Base-by-base conservation (phyloP, 1,140 invertebrate species). In the Drosophila subpulchrella region DNA sequence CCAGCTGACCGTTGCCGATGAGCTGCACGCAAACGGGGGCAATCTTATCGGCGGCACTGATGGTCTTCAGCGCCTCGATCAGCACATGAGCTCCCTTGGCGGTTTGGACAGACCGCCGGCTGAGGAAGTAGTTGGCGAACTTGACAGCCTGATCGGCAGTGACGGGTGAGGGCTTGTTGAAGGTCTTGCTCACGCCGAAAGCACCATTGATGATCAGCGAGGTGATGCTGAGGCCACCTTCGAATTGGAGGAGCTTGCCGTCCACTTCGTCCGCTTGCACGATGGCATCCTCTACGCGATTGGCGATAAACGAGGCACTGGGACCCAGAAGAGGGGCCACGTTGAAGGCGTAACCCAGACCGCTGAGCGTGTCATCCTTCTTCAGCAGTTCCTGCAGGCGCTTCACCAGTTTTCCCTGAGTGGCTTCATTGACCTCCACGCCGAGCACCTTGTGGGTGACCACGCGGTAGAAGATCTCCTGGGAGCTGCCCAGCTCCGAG, bases 191-290 rank as follows among this genome's bases (percentile, higher is more conserved):
- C 4, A 98, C 93, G 88, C 95, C 96, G 78, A 95, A 95, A 0
- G 94, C 93, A 51, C 93, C 93, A 20, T 93, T 92, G 0, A 94
- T 91, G 30, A 94, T 77, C 30, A 93, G 59, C 0, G 94, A 93
- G 0, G 94, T 94, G 51, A 93, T 93, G n/a, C 94, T 93, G 15
- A 95, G 93, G 7, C 98, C 98, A 41, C 98, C 98, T 93, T 99
- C 98, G 93, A 98, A 99, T 93, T 99, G 96, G 41, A 98, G 93
- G 74, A 96, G 95, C 83, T 95, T 95, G 10, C 96, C 96, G 93
- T 99, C 96, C 24, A 98, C 96, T 94, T 99, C 98, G 94, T 99
- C 98, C 36, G 98, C 98, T 92, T 99, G 97, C 12, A 97, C 96
- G 75, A 99, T 94, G 44, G 97, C 95, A 93, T 98, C 97, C 93